Evolutionary conservation across 1,140 invertebrate species (phyloP).

Genomic region (Phymorhynchus buccinoides): DNA sequence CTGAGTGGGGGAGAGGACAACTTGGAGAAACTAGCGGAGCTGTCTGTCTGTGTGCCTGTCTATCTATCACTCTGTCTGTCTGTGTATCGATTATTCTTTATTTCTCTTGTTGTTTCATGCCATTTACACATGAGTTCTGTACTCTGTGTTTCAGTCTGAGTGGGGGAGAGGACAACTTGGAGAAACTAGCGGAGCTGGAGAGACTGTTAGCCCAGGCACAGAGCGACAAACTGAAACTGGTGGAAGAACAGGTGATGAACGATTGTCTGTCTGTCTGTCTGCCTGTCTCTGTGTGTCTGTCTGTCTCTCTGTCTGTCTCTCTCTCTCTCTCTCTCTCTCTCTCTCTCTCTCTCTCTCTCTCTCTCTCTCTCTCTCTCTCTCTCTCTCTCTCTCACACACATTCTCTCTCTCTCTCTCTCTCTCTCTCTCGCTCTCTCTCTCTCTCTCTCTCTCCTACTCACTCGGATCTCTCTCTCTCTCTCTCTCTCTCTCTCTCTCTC

Average conservation of each 20-base stretch:
- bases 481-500: not conserved
- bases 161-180: constrained; percentile 69
- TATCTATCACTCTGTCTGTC: too few relatives aligned
- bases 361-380: constrained; percentile 27
- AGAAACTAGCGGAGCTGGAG: constrained; percentile 69
- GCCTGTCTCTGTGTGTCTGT: not conserved
- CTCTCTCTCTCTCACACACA: too few relatives aligned
- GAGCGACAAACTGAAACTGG: constrained; percentile 65
- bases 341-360: not conserved
- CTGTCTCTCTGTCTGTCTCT: not conserved
- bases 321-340: not conserved
- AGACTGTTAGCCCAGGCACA: constrained; percentile 67
- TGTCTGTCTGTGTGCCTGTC: too few relatives aligned
- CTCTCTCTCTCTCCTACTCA: not conserved
- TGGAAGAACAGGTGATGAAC: constrained; percentile 66
- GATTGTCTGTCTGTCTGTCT: not conserved
- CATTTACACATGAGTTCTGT: too few relatives aligned
- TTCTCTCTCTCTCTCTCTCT: too few relatives aligned
- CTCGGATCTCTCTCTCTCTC: too few relatives aligned
- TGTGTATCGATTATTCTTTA: too few relatives aligned
- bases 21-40: constrained; percentile 68
- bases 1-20: constrained; percentile 71
- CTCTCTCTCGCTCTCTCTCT: constrained; percentile 4
- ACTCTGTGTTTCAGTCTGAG: constrained; percentile 65
- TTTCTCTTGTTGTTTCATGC: too few relatives aligned